Evolutionary conservation across 30 jellyfish, hydroid and myxozoan species (phyloP), one percentile per base, ranked within the genome.

Genomic region (Haliclystus octoradiatus): DNA sequence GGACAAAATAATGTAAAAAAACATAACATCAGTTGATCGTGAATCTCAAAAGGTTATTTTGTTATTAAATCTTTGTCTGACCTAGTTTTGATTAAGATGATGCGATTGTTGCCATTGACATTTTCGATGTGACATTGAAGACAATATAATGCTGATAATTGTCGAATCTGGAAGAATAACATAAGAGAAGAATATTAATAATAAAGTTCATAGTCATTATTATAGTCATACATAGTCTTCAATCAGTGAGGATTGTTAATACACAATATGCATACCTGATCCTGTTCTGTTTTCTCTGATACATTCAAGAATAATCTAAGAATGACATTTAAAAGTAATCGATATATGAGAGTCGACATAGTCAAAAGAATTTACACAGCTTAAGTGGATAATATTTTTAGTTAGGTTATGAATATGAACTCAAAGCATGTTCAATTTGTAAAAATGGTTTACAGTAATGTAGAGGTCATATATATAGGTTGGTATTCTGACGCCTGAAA

Each of bases 221-320:
- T 40, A 40, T 5, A 40, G 57, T 9, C 57, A 40, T 19, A 40
- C 14, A 40, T 40, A 40, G 14, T 5, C 19, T 40, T 40, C 14
- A 40, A 40, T 5, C 14, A 5, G 19, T 40, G 57, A 40, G 57
- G 19, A 19, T 40, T 40, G 14, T 40, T 19, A 40, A 40, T 40
- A 5, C 15, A 69, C 52, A 1, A 25, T 1, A 33, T 26, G 2
- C 47, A 25, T 31, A 87, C 96, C 96, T 87, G 97, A 23, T 81
- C 91, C 70, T 75, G 90, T 63, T 88, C 97, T 30, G 26, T 71
- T 19, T 80, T 84, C 49, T 74, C 52, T 3, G 92, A 71, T 2
- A 91, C 76, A 71, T 72, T 53, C 34, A 88, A 62, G 25, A 79
- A 80, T 14, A 88, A 66, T 75, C 96, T 86, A 32, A 2, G 51